Percentiles rank a stretch among this genome's conserved stretches.
phyloP scores from a whole-genome alignment of 2,797 vertebrate species.

The Pangasius macronema region DNA sequence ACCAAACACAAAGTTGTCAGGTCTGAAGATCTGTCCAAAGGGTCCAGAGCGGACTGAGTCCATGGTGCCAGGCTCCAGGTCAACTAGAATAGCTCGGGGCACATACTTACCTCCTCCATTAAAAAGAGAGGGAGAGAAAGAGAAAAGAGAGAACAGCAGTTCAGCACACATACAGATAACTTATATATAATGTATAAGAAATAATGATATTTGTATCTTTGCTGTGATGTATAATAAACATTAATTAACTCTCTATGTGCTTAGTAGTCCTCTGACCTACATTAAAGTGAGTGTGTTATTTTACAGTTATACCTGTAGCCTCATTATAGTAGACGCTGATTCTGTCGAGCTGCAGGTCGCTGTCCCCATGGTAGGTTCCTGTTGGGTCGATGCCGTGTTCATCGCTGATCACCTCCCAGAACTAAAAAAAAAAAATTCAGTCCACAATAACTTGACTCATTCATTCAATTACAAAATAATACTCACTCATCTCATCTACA shows the following conservation, averaged over 20 bases:
- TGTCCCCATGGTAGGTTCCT: conserved; percentile 82
- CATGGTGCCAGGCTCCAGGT: conserved; percentile 96
- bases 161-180: background rate
- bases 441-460: background rate
- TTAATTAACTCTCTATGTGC: background rate
- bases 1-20: conserved; percentile 98
- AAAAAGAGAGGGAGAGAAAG: conserved; percentile 43
- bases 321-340: conserved; percentile 86
- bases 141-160: conserved; percentile 41
- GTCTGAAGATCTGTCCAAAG: conserved; percentile 96
- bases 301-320: conserved; percentile 72
- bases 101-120: conserved; percentile 92
- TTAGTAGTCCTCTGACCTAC: background rate
- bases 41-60: conserved; percentile 95
- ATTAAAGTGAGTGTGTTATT: background rate
- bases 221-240: background rate
- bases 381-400: conserved; percentile 84
- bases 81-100: conserved; percentile 93
- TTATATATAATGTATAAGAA: background rate
- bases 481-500: background rate
- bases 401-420: conserved; percentile 86
- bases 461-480: background rate
- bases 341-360: conserved; percentile 83
- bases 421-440: conserved; percentile 65
- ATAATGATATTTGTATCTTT: background rate